Evolutionary conservation across 2,888 invertebrate species (phyloP), one percentile per base, ranked within the genome.

Genomic region (Tubulanus polymorphus): DNA sequence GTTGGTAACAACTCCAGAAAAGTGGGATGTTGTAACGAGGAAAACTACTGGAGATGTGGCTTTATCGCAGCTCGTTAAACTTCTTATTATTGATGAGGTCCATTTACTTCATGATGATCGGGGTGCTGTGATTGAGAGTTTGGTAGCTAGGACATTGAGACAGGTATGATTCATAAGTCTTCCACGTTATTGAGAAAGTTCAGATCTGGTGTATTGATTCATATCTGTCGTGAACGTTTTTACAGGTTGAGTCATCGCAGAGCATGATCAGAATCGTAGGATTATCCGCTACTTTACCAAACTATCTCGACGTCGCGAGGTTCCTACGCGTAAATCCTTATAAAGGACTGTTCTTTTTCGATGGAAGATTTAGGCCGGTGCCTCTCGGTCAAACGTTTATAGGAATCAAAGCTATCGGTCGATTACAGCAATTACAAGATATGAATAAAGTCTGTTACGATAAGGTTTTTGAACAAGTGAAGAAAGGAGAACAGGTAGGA

Each of bases 1-100:
- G 88, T 84, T 99, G 48, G 92, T 99, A 1, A 93, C 96, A 1
- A 99, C 99, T 0, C 99, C 99, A 0, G 99, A 99, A 80, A 99
- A 99, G 73, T 99, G 99, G 97, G 99, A 99, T 78, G 95, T 99
- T 5, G 93, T 99, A 1, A 97, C 97, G 0, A 84, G 99, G 63
- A 99, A 99, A 69, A 76, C 79, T 48, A 79, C 75, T 0, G 79
- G 78, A 28, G 79, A 79, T 61, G 75, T 76, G 6, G 73, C 76
- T 1, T 82, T 97, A 32, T 89, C 93, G 0, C 89, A 90, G 63
- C 85, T 95, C 54, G 94, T 99, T 0, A 90, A 91, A 69, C 83
- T 99, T 26, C 81, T 99, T 5, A 99, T 99, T 67, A 78, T 80
- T 54, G 97, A 97, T 78, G 97, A 99, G 79, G 94, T 97, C 0